Evolutionary conservation across 2,797 vertebrate species (phyloP), one percentile per base, ranked within the genome.

Genomic region (Lacerta bilineata): DNA sequence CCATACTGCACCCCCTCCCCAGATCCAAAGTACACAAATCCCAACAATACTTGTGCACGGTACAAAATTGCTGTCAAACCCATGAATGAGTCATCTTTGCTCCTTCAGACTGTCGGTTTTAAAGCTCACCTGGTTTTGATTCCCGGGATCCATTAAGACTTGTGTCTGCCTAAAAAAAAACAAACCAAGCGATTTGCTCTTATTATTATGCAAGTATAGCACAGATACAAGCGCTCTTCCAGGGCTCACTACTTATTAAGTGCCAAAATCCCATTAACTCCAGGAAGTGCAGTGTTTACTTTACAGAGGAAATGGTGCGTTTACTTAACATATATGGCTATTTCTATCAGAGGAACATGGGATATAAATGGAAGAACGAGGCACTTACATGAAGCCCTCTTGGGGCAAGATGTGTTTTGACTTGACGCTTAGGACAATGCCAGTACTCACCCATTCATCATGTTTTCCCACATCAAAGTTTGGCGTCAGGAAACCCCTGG

Each of bases 51-150:
- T 43, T 23, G 3, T 5, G 3, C n/a, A 50, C 50, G 2, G 33
- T 25, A n/a, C 8, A 27, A 10, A 33, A 72, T 27, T 13, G 25
- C 25, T 39, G 59, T 23, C 55, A 25, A 25, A 46, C 18, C 36
- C 20, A 27, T 33, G 41, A 79, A 33, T 7, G 8, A 74, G 2
- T 8, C 2, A 27, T 2, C 11, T 76, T 76, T 76, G 17, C 18
- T 71, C 29, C 64, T 68, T 46, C 41, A 79, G 75, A 76, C 46
- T 43, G 27, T 9, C 15, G 10, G 43, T 23, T 33, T 80, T 68
- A 29, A n/a, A 50, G 33, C 89, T 92, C 90, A 96, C 95, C 95
- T 90, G 68, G 2, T 79, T 91, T 90, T 71, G 46, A 1, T 3
- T 85, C 55, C 68, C 20, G 80, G 0, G 77, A 0, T 2, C 91